Conservation (phyloP, 2,888 invertebrate species). For the Polietes domitor region DNA sequence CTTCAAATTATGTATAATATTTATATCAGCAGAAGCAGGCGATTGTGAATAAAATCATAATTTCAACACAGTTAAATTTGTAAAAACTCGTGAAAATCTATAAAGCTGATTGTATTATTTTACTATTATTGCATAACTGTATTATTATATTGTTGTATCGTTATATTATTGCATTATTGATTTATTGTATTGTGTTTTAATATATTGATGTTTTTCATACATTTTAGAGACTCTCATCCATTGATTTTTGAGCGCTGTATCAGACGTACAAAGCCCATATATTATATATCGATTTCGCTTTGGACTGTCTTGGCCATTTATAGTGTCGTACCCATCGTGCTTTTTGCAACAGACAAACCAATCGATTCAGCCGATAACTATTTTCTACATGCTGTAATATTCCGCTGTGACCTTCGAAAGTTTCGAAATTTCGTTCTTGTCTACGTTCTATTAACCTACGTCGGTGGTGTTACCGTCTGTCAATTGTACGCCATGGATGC, state of each 20-base stretch:
- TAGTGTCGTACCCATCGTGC: constrained; percentile 14
- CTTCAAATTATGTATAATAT: no score
- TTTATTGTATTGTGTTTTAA: not conserved
- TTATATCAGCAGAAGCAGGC: no score
- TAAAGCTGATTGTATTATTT: no score
- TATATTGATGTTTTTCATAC: not conserved
- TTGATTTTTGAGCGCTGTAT: not conserved
- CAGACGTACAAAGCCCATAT: not conserved
- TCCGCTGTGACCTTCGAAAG: constrained; percentile 36
- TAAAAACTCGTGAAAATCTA: no score
- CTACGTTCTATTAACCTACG: not conserved
- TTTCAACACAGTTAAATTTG: no score
- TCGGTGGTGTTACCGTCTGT: constrained; percentile 14
- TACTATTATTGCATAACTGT: no score
- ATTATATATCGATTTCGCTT: not conserved
- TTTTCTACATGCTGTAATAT: constrained; percentile 47
- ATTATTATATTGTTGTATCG: no score
- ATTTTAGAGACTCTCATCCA: not conserved
- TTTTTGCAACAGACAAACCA: constrained; percentile 30
- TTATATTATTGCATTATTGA: no score
- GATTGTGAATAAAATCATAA: no score
- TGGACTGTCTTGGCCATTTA: constrained; percentile 26
- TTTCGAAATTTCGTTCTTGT: not conserved
- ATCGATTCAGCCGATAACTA: constrained; percentile 38
- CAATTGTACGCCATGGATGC: constrained; percentile 54